Evolutionary conservation across 2,113 vertebrate species (phyloP).

Genomic region (Caretta caretta): DNA sequence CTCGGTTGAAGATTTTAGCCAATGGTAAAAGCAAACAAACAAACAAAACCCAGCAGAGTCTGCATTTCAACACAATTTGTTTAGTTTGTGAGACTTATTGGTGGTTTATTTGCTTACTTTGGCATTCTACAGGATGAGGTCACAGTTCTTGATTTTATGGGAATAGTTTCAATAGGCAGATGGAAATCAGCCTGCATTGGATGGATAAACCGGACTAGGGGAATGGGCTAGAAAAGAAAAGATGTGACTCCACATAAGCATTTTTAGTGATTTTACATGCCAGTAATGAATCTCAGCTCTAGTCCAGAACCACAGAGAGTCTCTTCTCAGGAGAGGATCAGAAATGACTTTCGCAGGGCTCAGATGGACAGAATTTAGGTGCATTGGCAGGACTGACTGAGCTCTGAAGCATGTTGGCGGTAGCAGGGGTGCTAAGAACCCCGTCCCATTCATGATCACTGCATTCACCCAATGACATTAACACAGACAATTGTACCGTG

Average conservation of each 20-base stretch:
- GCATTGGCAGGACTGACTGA: neutral
- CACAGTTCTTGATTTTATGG: neutral
- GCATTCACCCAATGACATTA: neutral
- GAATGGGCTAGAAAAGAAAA: neutral
- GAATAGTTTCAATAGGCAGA: neutral
- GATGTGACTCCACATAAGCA: neutral
- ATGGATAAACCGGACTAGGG: neutral
- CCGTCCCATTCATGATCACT: neutral
- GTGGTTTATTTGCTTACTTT: neutral
- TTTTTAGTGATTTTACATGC: neutral
- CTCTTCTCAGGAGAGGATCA: neutral
- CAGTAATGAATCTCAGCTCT: neutral
- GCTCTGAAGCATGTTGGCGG: neutral
- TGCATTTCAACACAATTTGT: rapidly evolving
- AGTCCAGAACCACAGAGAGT: neutral
- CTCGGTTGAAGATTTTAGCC: neutral
- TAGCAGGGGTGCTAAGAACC: neutral
- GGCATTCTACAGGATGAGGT: neutral
- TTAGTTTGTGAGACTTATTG: neutral
- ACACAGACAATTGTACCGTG: neutral
- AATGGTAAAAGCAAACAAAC: neutral
- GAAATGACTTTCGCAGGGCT: neutral
- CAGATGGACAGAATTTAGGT: neutral
- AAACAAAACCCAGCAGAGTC: neutral
- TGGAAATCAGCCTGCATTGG: neutral